phyloP scores from a whole-genome alignment of 2,113 vertebrate genomes.

The Campylomormyrus numenius region DNA sequence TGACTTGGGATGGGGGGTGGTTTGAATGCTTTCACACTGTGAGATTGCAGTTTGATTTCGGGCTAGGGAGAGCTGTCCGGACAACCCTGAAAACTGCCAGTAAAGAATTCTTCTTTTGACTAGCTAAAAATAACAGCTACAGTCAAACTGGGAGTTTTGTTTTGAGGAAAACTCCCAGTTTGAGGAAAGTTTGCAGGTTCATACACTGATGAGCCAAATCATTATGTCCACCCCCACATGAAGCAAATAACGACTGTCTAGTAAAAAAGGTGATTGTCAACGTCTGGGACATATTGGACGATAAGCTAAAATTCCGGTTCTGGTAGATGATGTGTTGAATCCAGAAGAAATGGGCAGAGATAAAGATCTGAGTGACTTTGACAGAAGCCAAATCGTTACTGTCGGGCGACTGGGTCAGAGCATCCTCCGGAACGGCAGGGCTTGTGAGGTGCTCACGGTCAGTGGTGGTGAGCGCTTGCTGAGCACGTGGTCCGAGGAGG shows the following conservation, averaged over 20 bases:
- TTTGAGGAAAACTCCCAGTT: not conserved
- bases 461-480: too few relatives aligned
- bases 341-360: not conserved
- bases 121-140: not conserved
- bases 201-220: not conserved
- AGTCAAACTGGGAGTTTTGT: not conserved
- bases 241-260: not conserved
- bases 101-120: not conserved
- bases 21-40: not conserved
- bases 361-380: not conserved
- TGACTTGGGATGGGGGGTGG: not conserved
- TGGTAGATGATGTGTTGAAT: not conserved
- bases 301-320: not conserved
- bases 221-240: not conserved
- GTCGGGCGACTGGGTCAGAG: not conserved
- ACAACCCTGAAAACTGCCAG: not conserved
- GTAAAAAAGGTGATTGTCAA: not conserved
- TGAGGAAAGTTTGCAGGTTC: not conserved
- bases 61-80: not conserved
- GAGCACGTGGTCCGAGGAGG: too few relatives aligned
- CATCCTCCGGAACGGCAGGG: not conserved
- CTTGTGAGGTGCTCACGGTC: not conserved
- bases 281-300: not conserved
- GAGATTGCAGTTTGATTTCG: not conserved
- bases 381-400: not conserved